phyloP scores from a whole-genome alignment of 2,888 invertebrate genomes.

The Chalcis sispes region DNA sequence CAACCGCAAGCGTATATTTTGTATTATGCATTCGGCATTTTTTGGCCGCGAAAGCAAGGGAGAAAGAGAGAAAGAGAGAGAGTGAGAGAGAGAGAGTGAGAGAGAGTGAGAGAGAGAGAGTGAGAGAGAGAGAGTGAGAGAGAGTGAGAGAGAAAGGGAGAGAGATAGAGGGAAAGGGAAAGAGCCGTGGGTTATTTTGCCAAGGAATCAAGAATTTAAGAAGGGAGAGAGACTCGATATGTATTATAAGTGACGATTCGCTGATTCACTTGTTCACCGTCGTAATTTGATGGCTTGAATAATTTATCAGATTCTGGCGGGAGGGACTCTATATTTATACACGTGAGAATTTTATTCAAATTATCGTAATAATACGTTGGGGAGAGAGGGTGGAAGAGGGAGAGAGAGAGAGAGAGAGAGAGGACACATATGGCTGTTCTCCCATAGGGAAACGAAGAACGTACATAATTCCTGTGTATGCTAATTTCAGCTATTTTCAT shows the following conservation, averaged over 20 bases:
- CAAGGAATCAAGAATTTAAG: constrained; percentile 36
- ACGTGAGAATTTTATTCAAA: constrained; percentile 51
- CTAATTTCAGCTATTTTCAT: constrained; percentile 39
- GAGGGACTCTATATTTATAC: constrained; percentile 35
- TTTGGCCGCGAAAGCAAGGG: background rate
- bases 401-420: background rate
- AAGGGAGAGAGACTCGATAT: constrained; percentile 39
- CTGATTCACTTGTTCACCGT: constrained; percentile 49
- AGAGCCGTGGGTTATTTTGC: constrained; percentile 26
- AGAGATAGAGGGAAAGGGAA: background rate
- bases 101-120: background rate
- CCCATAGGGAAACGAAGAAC: background rate
- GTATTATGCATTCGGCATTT: constrained; percentile 33
- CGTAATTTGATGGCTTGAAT: constrained; percentile 48
- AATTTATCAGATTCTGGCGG: constrained; percentile 50
- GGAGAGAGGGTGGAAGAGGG: background rate
- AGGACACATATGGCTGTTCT: background rate
- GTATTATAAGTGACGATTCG: constrained; percentile 49
- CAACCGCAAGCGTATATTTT: constrained; percentile 33
- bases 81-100: background rate
- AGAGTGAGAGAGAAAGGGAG: background rate
- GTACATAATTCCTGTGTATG: background rate
- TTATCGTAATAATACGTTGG: constrained; percentile 43
- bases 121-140: background rate
- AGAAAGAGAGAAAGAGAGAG: background rate